Conservation (phyloP, 2,113 vertebrate genomes). For the Amazona vittata region DNA sequence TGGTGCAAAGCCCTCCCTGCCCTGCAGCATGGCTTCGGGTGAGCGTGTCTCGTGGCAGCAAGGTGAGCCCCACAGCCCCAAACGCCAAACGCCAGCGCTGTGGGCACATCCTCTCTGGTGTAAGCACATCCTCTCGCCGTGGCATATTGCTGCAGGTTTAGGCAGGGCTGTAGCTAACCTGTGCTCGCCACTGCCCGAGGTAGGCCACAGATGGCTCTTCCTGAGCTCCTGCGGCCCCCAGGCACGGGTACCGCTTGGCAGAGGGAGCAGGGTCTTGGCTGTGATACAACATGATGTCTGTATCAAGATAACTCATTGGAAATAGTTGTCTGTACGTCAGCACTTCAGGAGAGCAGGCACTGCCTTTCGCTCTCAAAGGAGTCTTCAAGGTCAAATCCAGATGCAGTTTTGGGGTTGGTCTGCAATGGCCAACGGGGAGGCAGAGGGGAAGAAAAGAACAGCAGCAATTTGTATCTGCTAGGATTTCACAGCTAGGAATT, state of each 20-base stretch:
- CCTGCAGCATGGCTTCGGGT: neutral
- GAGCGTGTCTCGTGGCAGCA: rapidly evolving
- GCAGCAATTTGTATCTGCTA: neutral
- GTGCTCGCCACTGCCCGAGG: rapidly evolving
- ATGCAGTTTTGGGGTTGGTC: neutral
- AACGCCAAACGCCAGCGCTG: rapidly evolving
- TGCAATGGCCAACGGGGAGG: neutral
- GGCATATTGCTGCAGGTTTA: neutral
- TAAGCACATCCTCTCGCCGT: no score
- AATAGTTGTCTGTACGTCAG: constrained; percentile 29
- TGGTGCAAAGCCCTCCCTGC: neutral
- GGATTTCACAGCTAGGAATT: constrained; percentile 37
- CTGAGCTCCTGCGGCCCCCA: neutral
- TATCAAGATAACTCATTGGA: constrained; percentile 38
- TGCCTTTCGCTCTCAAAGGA: neutral
- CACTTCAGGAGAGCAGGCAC: constrained; percentile 3
- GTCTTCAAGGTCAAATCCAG: constrained; percentile 37
- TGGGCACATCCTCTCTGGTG: no score
- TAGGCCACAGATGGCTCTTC: neutral
- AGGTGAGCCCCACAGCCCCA: neutral
- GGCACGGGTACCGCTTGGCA: neutral
- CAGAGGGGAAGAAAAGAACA: neutral
- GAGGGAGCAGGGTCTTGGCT: constrained; percentile 16
- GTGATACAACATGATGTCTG: neutral
- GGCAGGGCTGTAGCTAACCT: neutral